Conservation (phyloP, 2,888 invertebrate species). For the Napeogenes inachia region DNA sequence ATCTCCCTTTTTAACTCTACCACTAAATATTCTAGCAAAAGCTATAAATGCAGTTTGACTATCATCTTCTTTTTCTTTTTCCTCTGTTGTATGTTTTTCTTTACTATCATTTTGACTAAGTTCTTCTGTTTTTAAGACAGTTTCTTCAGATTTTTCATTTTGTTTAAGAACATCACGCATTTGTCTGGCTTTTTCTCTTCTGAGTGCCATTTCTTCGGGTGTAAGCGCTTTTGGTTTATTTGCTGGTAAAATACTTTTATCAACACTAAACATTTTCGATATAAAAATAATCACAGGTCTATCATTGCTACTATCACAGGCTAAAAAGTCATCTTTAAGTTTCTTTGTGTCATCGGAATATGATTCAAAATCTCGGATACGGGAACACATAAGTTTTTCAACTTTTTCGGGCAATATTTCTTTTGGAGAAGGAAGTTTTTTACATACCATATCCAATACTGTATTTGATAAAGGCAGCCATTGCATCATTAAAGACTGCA, state of each 20-base stretch:
- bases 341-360: conserved; percentile 82
- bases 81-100: conserved; percentile 63
- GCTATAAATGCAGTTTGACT: conserved; percentile 88
- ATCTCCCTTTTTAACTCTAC: conserved; percentile 85
- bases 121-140: conserved; percentile 36
- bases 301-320: conserved; percentile 80
- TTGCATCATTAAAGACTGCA: conserved; percentile 89
- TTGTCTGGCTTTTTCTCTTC: conserved; percentile 82
- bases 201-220: conserved; percentile 82
- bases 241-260: conserved; percentile 85
- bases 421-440: conserved; percentile 89
- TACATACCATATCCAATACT: conserved; percentile 89
- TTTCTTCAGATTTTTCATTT: conserved; percentile 39
- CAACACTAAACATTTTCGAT: conserved; percentile 94
- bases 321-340: conserved; percentile 82
- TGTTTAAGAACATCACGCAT: conserved; percentile 78
- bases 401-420: conserved; percentile 86
- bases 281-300: conserved; percentile 85
- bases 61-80: conserved; percentile 49
- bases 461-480: conserved; percentile 93
- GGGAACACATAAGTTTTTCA: conserved; percentile 88
- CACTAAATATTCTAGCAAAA: conserved; percentile 95
- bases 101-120: conserved; percentile 40
- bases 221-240: conserved; percentile 88
- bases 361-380: conserved; percentile 81